Evolutionary conservation across 2,888 invertebrate genomes (phyloP).

Genomic region (Lordiphosa fenestrarum): DNA sequence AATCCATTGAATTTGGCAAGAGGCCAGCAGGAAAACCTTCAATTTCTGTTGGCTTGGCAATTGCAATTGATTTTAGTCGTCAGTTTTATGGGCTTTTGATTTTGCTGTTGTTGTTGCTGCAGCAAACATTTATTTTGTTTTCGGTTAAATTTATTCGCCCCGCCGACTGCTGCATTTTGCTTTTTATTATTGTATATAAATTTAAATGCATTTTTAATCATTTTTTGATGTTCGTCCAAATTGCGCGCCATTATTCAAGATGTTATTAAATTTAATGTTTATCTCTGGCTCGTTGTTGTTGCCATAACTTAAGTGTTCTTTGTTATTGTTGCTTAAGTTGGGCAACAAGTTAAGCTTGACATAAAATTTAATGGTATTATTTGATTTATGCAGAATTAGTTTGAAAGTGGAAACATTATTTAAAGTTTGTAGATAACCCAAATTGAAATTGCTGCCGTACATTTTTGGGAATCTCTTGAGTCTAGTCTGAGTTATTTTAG

Average conservation of each 20-base stretch:
- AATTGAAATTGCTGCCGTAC: too few relatives aligned
- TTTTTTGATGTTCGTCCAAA: conserved; percentile 51
- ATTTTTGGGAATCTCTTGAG: too few relatives aligned
- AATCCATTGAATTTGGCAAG: conserved; percentile 72
- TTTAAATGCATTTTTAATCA: conserved; percentile 68
- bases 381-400: too few relatives aligned
- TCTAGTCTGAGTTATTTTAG: too few relatives aligned
- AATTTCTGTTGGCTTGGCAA: conserved; percentile 56
- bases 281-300: conserved; percentile 23
- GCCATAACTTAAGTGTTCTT: conserved; percentile 8
- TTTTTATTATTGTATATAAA: conserved; percentile 63
- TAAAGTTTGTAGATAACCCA: too few relatives aligned
- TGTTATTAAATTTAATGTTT: conserved; percentile 42
- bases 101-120: conserved; percentile 47
- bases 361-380: not conserved
- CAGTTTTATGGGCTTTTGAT: conserved; percentile 71
- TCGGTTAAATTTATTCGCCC: conserved; percentile 48
- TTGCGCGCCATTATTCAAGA: conserved; percentile 52
- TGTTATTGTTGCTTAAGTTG: conserved; percentile 5
- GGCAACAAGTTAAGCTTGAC: not conserved
- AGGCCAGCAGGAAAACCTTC: conserved; percentile 52
- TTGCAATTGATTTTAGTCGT: conserved; percentile 71
- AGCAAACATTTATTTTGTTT: conserved; percentile 37
- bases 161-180: conserved; percentile 40
- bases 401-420: too few relatives aligned